These are phyloP conservation scores for Sinella curviseta DNA, from an alignment of 1,140 invertebrate genomes.

Conservation along the genomic window DNA sequence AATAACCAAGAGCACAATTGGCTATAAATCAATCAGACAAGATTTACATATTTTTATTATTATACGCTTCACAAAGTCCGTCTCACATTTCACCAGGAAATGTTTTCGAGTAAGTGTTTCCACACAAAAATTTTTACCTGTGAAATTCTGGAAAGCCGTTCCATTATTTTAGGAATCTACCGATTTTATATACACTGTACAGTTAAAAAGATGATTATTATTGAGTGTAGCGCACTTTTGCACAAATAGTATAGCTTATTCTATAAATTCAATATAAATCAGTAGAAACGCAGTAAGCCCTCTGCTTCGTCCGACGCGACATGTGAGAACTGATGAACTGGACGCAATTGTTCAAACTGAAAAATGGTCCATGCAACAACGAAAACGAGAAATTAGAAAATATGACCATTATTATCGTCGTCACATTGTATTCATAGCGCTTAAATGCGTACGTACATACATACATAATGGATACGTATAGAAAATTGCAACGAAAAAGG, in stretches of 20 bases:
- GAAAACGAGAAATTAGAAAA: not conserved
- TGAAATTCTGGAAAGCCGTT: not conserved
- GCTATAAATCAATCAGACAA: not conserved
- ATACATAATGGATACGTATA: too few species aligned
- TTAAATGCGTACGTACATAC: too few species aligned
- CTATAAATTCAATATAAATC: too few species aligned
- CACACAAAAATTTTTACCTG: not conserved
- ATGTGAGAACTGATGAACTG: not conserved
- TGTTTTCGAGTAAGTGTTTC: not conserved
- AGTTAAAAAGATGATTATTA: too few species aligned
- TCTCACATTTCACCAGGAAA: not conserved
- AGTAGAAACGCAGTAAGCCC: too few species aligned
- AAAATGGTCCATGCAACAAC: not conserved
- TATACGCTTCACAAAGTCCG: too few species aligned
- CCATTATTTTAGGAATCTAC: too few species aligned
- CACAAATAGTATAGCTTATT: not conserved
- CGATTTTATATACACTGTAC: too few species aligned
- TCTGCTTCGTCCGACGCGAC: not conserved
- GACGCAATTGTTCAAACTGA: not conserved
- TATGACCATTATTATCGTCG: not conserved
- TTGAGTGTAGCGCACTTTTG: not conserved
- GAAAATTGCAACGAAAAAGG: not conserved
- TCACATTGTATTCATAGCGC: too few species aligned
- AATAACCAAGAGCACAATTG: not conserved
- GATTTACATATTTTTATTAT: not conserved